Conservation (phyloP, 2,113 vertebrate genomes). For the Phocoena sinus region DNA sequence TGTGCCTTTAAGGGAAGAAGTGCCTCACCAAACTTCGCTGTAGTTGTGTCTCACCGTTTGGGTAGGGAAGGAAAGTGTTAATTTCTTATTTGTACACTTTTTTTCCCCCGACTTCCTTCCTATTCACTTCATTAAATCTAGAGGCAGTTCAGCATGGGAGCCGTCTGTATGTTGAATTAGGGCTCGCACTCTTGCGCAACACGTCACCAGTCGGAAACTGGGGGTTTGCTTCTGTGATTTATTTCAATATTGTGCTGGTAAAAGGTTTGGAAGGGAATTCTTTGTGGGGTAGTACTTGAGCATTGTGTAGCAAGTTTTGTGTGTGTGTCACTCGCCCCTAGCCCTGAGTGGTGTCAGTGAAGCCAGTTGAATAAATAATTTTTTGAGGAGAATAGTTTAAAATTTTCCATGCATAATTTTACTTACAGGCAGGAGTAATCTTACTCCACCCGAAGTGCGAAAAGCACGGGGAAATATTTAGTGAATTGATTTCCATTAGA, state of each 20-base stretch:
- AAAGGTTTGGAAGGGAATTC: constrained; percentile 78
- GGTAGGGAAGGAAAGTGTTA: constrained; percentile 73
- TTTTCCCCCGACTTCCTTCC: constrained; percentile 75
- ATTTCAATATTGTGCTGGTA: constrained; percentile 71
- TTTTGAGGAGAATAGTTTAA: constrained; percentile 48
- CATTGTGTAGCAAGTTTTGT: constrained; percentile 68
- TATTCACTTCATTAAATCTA: constrained; percentile 79
- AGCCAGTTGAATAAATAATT: constrained; percentile 59
- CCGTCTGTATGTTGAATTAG: constrained; percentile 78
- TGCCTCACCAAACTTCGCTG: constrained; percentile 54
- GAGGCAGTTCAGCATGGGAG: constrained; percentile 76
- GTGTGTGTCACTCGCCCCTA: neutral
- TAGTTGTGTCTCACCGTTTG: constrained; percentile 48
- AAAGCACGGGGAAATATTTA: constrained; percentile 53
- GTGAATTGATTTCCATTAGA: constrained; percentile 59
- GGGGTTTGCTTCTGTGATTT: constrained; percentile 79
- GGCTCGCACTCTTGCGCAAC: constrained; percentile 66
- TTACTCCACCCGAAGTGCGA: constrained; percentile 41
- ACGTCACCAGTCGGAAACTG: constrained; percentile 77
- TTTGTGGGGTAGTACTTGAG: constrained; percentile 69
- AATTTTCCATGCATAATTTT: constrained; percentile 48
- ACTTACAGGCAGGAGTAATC: constrained; percentile 45
- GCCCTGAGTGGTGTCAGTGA: constrained; percentile 59
- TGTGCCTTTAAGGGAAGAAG: constrained; percentile 61
- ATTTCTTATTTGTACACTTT: constrained; percentile 75